phyloP scores from a whole-genome alignment of 2,888 invertebrate genomes.

The Hemicrepidius hirtus region DNA sequence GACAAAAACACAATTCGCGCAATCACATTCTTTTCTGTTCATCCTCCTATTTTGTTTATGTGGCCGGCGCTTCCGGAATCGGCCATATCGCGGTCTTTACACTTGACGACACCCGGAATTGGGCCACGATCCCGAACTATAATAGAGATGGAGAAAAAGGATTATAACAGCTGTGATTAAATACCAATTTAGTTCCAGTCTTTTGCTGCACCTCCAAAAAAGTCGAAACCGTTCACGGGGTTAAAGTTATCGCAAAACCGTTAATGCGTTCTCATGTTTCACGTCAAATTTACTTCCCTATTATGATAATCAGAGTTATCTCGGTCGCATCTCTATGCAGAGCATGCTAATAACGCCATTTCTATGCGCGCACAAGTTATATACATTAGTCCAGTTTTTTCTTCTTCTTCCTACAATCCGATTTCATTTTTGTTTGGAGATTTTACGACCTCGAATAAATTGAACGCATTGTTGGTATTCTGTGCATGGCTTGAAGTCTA shows the following conservation, averaged over 20 bases:
- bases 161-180: conserved; percentile 36
- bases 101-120: conserved; percentile 47
- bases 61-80: conserved; percentile 31
- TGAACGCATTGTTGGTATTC: conserved; percentile 12
- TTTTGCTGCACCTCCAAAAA: conserved; percentile 1
- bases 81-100: conserved; percentile 48
- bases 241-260: not conserved
- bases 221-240: not conserved
- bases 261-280: conserved; percentile 31
- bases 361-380: conserved; percentile 31
- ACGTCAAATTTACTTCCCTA: conserved; percentile 29
- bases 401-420: conserved; percentile 32
- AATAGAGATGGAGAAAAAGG: conserved; percentile 28
- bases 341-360: conserved; percentile 38
- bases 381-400: conserved; percentile 38
- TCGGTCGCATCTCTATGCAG: conserved; percentile 38
- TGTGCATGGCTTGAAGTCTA: not conserved
- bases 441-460: conserved; percentile 21
- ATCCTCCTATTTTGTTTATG: conserved; percentile 34
- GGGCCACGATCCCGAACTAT: conserved; percentile 34
- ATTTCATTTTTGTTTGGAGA: conserved; percentile 36
- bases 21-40: conserved; percentile 28
- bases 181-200: conserved; percentile 18
- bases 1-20: conserved; percentile 24
- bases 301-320: conserved; percentile 35